These are phyloP conservation scores for Syngnathus acus DNA, from an alignment of 2,797 vertebrate genomes.

Conservation along the genomic window DNA sequence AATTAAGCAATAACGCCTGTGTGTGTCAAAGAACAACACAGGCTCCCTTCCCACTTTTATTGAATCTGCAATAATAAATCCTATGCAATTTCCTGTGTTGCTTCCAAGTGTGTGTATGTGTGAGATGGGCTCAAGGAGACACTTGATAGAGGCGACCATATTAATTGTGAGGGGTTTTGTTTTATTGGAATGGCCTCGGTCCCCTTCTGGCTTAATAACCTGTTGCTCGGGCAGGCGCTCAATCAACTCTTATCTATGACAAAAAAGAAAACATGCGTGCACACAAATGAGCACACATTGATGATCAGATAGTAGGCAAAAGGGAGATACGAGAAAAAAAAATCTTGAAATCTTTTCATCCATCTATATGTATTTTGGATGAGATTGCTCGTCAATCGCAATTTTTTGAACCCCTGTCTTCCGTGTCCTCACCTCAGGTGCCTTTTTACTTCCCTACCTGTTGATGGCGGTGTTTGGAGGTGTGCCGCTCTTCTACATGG, in stretches of 20 bases:
- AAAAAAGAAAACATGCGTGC: conserved; percentile 6
- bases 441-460: conserved; percentile 92
- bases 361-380: background rate
- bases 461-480: conserved; percentile 97
- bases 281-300: conserved; percentile 22
- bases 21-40: conserved; percentile 36
- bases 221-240: conserved; percentile 64
- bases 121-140: conserved; percentile 52
- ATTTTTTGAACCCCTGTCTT: background rate
- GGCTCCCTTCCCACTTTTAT: conserved; percentile 59
- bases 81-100: conserved; percentile 78
- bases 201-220: conserved; percentile 71
- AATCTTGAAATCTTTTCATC: background rate
- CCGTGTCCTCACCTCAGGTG: conserved; percentile 69
- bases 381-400: background rate
- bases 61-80: conserved; percentile 77
- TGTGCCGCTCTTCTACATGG: conserved; percentile 98
- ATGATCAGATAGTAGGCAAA: conserved; percentile 31
- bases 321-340: conserved; percentile 28
- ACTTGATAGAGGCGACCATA: conserved; percentile 66
- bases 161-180: conserved; percentile 68
- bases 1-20: conserved; percentile 3
- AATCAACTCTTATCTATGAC: conserved; percentile 70
- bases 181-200: conserved; percentile 52
- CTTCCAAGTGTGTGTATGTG: conserved; percentile 42